Evolutionary conservation across 1,140 invertebrate genomes (phyloP).

Genomic region (Drosophila nigromelanica): DNA sequence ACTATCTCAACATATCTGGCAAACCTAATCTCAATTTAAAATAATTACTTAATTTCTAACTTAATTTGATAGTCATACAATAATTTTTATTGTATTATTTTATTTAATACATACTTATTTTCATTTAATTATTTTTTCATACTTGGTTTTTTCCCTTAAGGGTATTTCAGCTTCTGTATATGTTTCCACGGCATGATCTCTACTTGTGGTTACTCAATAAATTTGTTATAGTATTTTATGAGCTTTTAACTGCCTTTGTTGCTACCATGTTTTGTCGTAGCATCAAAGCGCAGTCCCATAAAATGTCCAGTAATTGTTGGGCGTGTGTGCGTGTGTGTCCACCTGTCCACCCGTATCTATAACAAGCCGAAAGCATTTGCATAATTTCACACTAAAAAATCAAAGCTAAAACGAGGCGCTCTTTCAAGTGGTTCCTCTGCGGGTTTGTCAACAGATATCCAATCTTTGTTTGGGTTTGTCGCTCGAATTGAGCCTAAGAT

Average conservation of each 20-base stretch:
- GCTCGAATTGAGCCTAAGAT: constrained; percentile 21
- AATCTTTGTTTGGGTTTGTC: constrained; percentile 31
- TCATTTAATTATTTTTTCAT: not conserved
- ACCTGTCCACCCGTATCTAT: constrained; percentile 52
- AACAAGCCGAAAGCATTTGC: constrained; percentile 61
- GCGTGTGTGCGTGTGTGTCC: constrained; percentile 44
- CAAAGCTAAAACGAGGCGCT: constrained; percentile 44
- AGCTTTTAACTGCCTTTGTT: constrained; percentile 78
- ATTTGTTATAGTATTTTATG: constrained; percentile 80
- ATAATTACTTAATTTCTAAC: too few relatives aligned
- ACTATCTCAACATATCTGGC: too few relatives aligned
- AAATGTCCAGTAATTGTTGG: constrained; percentile 59
- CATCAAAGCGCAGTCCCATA: constrained; percentile 50
- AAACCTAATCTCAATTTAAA: too few relatives aligned
- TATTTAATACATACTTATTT: not conserved
- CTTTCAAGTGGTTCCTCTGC: constrained; percentile 9
- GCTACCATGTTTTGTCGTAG: constrained; percentile 70
- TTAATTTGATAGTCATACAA: too few relatives aligned
- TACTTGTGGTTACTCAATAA: constrained; percentile 62
- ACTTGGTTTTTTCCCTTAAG: constrained; percentile 2
- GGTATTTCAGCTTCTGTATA: constrained; percentile 27
- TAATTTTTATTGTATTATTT: too few relatives aligned
- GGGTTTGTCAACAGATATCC: constrained; percentile 29
- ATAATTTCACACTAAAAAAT: constrained; percentile 73
- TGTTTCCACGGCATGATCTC: constrained; percentile 4